These are phyloP conservation scores for Odontomyia ornata DNA, from an alignment of 2,888 invertebrate genomes.

Conservation along the genomic window DNA sequence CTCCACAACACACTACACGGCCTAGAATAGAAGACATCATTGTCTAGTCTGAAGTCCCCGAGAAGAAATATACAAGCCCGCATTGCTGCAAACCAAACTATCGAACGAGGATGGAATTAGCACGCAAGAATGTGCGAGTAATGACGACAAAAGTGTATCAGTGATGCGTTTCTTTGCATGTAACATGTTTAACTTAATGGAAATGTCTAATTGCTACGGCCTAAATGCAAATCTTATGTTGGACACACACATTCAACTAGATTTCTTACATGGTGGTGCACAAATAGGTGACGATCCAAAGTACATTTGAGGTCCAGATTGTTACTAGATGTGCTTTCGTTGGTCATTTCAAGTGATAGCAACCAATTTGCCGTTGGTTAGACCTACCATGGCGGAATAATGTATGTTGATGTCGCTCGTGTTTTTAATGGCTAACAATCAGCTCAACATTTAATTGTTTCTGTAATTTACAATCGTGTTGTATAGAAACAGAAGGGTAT, in stretches of 20 bases:
- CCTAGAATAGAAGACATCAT: no score
- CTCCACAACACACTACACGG: no score
- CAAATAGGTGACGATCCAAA: constrained; percentile 35
- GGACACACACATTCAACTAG: constrained; percentile 45
- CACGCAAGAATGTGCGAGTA: constrained; percentile 13
- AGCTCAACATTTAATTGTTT: constrained; percentile 37
- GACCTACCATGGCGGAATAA: constrained; percentile 33
- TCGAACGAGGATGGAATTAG: not conserved
- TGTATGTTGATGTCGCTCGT: constrained; percentile 31
- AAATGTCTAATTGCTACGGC: constrained; percentile 53
- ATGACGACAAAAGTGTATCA: constrained; percentile 43
- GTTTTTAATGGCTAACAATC: constrained; percentile 36
- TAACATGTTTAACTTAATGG: constrained; percentile 54
- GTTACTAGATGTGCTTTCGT: no score
- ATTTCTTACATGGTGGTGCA: constrained; percentile 23
- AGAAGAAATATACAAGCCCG: not conserved
- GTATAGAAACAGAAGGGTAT: not conserved
- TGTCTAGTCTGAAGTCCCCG: not conserved
- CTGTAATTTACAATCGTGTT: constrained; percentile 15
- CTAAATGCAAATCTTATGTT: constrained; percentile 54
- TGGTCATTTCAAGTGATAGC: no score
- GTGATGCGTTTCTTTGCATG: constrained; percentile 46
- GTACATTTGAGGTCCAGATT: not conserved
- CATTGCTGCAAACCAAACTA: not conserved
- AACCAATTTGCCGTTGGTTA: no score